These are phyloP conservation scores for Mesitornis unicolor DNA, from an alignment of 2,113 vertebrate species.

Conservation along the genomic window DNA sequence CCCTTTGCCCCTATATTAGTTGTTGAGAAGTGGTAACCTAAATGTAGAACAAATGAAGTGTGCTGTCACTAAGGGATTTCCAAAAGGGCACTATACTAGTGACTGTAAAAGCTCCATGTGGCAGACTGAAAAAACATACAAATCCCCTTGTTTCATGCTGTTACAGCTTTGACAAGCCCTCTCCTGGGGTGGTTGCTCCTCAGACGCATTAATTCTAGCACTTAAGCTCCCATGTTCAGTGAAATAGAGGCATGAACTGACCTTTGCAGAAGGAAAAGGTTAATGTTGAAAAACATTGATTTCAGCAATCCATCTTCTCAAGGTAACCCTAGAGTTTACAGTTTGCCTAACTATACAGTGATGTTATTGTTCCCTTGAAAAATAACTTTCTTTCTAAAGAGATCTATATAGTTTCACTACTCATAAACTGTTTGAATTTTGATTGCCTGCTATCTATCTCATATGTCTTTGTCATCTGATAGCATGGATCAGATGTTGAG, in stretches of 20 bases:
- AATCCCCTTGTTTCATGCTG: background rate
- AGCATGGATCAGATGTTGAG: background rate
- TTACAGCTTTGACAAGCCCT: background rate
- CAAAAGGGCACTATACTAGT: background rate
- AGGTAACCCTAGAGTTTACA: slow-evolving; percentile 1
- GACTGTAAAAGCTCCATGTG: background rate
- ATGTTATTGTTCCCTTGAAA: background rate
- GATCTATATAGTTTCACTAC: background rate
- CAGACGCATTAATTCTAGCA: slow-evolving; percentile 25
- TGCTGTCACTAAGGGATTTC: background rate
- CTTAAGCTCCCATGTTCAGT: background rate
- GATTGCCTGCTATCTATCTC: background rate
- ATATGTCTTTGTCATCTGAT: background rate
- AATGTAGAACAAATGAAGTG: background rate
- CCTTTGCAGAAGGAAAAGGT: slow-evolving; percentile 17
- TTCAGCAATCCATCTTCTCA: background rate
- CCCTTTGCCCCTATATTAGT: background rate
- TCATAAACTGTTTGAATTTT: background rate
- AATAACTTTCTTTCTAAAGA: background rate
- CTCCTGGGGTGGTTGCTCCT: background rate
- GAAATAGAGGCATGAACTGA: background rate
- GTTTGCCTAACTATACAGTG: background rate
- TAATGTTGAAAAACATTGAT: background rate
- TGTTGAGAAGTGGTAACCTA: background rate
- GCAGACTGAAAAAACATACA: background rate